Evolutionary conservation across 2,888 invertebrate species (phyloP), one percentile per base, ranked within the genome.

Genomic region (Papilio demoleus): DNA sequence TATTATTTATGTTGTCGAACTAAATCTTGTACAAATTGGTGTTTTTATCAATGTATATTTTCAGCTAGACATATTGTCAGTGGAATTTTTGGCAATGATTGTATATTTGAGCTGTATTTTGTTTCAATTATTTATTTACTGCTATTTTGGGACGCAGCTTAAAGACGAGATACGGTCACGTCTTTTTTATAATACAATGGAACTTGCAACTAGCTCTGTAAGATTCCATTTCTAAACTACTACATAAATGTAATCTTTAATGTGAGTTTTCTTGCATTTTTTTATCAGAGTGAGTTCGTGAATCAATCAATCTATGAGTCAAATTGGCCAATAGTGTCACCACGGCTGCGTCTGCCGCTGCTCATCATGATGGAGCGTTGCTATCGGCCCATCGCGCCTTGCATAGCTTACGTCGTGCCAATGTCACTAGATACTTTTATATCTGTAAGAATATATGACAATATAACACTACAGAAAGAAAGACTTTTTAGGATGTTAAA

Each of bases 141-240:
- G 90, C 67, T 90, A 88, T 75, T 86, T 83, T 71, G 90, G 90
- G 42, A 88, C 88, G 22, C 85, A 86, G 72, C 77, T 90, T 3
- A 81, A 77, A 75, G 72, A 76, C 69, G 88, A 90, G 84, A 90
- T 88, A 14, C 36, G 17, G 19, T 8, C 19, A 22, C 8, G 4
- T 45, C 8, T 24, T n/a, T n/a, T n/a, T n/a, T n/a, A n/a, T n/a
- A n/a, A n/a, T n/a, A n/a, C 12, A 6, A 50, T 27, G 11, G 8
- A 1, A 5, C 6, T 6, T 50, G n/a, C n/a, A n/a, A n/a, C n/a
- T n/a, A n/a, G n/a, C n/a, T n/a, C n/a, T n/a, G n/a, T n/a, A n/a
- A n/a, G n/a, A n/a, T n/a, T n/a, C n/a, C n/a, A n/a, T n/a, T n/a
- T n/a, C n/a, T n/a, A n/a, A n/a, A n/a, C n/a, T n/a, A n/a, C n/a